Base-by-base conservation (phyloP, 2,113 vertebrate species). In the Antechinus flavipes region DNA sequence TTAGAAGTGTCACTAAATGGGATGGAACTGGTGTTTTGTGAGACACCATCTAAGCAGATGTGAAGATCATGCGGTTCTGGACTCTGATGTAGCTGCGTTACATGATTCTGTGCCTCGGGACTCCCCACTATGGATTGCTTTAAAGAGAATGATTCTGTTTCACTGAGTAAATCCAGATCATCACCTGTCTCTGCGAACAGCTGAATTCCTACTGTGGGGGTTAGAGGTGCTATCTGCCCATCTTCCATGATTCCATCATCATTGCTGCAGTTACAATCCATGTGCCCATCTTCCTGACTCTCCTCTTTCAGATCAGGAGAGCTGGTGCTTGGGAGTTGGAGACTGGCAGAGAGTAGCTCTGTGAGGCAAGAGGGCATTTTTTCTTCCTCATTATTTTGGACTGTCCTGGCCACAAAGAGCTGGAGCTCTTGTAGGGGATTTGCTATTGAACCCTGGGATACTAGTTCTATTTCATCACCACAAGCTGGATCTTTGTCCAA, bases 341-440 rank as follows among this genome's bases (percentile, higher is more conserved):
- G 68, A 24, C 30, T 35, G 10, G 93, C 54, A 76, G 98, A 68
- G 0, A 97, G 97, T 42, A 92, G 97, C 14, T 84, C 89, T 0
- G 98, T 54, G 90, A 98, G 98, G 5, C 97, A 97, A 0, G 97
- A 97, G 58, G 91, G 55, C 92, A 98, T 8, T 95, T 98, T 55
- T 92, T 98, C 98, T n/a, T 98, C 96, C 3, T 98, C 98, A 0
- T 98, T 97, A 56, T 54, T 96, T 95, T 98, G 97, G 89, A 98
- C 97, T 0, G 98, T 98, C 46, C 98, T 95, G 42, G 98, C 97
- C 11, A 98, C 98, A 0, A 98, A 98, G 92, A 98, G 96, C 97
- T 98, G 98, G 23, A 98, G 98, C 47, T 99, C 98, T 94, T 97
- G 96, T 46, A 98, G 92, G 0, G 98, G 97, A 95, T 97, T 98